Evolutionary conservation across 23 tunicate genomes (phyloP).

Genomic region (Styela clava): DNA sequence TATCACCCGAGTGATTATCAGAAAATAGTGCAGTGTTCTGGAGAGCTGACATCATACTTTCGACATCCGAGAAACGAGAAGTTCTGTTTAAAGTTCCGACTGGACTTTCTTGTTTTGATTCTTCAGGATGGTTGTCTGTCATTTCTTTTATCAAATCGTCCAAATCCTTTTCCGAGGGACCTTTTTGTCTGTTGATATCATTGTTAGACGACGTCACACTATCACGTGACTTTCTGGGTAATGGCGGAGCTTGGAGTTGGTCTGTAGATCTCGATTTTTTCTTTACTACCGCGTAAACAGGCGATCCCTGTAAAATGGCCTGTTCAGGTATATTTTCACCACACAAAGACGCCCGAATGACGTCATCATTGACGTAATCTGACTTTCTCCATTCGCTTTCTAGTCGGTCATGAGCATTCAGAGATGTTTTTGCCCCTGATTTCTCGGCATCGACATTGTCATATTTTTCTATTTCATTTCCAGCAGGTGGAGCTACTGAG

Average conservation of each 20-base stretch:
- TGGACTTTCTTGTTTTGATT: background rate
- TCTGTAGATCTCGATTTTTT: background rate
- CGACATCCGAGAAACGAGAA: conserved; percentile 28
- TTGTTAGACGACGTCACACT: background rate
- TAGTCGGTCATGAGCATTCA: background rate
- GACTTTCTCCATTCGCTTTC: background rate
- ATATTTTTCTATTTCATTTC: background rate
- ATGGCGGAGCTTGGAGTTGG: background rate
- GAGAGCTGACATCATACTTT: conserved; percentile 25
- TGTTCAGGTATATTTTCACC: background rate
- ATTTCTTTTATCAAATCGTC: conserved; percentile 5
- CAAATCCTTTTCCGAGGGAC: background rate
- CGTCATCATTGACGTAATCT: background rate
- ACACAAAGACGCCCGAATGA: background rate
- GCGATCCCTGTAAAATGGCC: background rate
- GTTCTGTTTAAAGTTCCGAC: background rate
- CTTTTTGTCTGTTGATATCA: background rate
- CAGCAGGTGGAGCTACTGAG: conserved; percentile 22
- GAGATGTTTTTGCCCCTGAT: background rate
- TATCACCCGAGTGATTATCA: background rate
- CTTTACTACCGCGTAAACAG: background rate
- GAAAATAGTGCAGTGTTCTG: background rate
- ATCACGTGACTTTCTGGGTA: background rate
- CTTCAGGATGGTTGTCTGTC: background rate
- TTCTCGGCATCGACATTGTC: background rate